phyloP scores from a whole-genome alignment of 1,140 invertebrate species.

The Aphis gossypii region DNA sequence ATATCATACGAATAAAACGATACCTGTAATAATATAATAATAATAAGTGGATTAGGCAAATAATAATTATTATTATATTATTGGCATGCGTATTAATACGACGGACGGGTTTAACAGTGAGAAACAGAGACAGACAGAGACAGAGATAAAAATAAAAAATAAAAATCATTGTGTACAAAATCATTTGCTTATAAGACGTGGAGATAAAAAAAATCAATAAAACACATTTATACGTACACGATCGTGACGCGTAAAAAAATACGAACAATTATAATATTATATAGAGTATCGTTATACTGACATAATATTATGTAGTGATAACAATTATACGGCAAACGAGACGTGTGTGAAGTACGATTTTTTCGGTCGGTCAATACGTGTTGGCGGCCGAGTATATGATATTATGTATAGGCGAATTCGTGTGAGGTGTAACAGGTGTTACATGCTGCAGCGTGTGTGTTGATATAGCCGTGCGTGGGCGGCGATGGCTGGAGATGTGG shows the following conservation, averaged over 20 bases:
- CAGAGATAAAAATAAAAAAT: no score
- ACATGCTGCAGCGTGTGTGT: no score
- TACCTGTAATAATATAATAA: neutral
- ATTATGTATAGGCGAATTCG: no score
- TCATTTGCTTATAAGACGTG: neutral
- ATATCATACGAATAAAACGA: neutral
- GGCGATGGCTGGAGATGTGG: no score
- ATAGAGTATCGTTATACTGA: no score
- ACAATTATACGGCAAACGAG: no score
- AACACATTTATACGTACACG: neutral
- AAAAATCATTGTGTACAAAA: neutral
- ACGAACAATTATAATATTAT: neutral
- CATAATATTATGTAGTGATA: no score
- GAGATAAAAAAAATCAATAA: neutral
- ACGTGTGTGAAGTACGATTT: no score
- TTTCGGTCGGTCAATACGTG: no score
- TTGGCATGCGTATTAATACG: neutral
- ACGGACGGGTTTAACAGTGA: neutral
- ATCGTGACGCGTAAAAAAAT: neutral
- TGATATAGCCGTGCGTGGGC: neutral
- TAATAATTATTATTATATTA: slow-evolving; percentile 21
- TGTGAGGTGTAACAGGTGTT: neutral
- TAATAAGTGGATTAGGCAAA: neutral
- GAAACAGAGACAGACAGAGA: neutral
- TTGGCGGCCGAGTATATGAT: no score